Percentiles rank a stretch among this genome's conserved stretches.
Conservation (phyloP, 2,888 invertebrate species). For the Noctua fimbriata region DNA sequence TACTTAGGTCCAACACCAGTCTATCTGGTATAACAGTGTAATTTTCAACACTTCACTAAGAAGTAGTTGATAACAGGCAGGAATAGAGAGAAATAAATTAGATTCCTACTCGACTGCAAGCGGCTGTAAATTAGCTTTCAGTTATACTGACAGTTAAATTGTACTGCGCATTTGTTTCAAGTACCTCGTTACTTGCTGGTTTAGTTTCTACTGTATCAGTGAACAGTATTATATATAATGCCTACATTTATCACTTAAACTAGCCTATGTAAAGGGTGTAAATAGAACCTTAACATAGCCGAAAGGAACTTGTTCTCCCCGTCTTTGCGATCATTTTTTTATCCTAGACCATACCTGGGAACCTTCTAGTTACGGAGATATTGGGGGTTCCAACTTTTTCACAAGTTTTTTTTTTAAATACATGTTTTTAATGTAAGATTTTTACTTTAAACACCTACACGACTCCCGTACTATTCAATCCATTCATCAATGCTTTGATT, state of each 20-base stretch:
- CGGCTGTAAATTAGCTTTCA: constrained; percentile 57
- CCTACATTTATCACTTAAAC: background rate
- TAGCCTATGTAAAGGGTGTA: no score
- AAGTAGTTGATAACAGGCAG: constrained; percentile 16
- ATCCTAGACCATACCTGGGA: no score
- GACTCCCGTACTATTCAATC: no score
- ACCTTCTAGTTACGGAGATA: no score
- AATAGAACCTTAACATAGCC: no score
- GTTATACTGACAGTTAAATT: constrained; percentile 41
- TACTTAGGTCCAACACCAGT: background rate
- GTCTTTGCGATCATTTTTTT: no score
- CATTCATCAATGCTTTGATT: no score
- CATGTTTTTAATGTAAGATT: no score
- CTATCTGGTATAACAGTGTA: background rate
- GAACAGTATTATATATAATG: background rate
- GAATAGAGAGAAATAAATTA: constrained; percentile 54
- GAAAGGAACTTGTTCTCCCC: no score
- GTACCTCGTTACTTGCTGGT: background rate
- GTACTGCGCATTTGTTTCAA: constrained; percentile 39
- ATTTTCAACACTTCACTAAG: constrained; percentile 18
- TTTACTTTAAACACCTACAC: no score
- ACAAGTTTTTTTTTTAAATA: no score
- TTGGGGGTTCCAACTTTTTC: no score
- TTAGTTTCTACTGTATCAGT: background rate
- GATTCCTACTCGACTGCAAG: constrained; percentile 41